Base-by-base conservation (phyloP, 2,888 invertebrate species). In the Athetis lepigone region DNA sequence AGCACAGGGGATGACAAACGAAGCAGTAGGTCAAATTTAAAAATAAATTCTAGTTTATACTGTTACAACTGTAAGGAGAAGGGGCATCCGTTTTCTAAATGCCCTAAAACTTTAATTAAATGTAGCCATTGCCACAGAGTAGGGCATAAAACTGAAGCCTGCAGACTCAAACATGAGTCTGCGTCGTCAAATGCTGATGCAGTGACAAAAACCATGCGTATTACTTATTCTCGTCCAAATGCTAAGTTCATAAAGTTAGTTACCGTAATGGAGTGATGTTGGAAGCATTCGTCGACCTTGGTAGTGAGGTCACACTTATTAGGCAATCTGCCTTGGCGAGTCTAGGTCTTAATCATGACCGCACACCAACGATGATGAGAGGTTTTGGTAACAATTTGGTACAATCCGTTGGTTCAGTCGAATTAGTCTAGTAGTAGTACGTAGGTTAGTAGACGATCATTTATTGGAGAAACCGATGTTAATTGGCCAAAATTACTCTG, bases 231-330 rank as follows among this genome's bases (percentile, higher is more conserved):
- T 3, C 1, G 0, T 8, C 18, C 19, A 19, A 40, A 7, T 40
- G 19, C 1, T 19, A 40, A 40, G 19, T 40, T 11, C 7, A 40
- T 40, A 11, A 40, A 40, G 19, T 2, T 4, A 2, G 37, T 55
- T 0, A 4, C 4, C 4, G n/a, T 55, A 47, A 61, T 36, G 61
- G 27, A 9, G 2, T 27, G 13, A 2, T 6, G 1, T 11, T 42
- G 25, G 23, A 54, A n/a, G 54, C 54, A 1, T 61, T 61, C 16
- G 18, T 61, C 21, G 60, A 61, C 7, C 16, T 61, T 40, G 60
- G 60, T 1, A 60, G 60, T 23, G 60, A 60, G 8, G 60, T 61
- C 9, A 40, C 61, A 0, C 49, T 54, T 18, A 42, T 61, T 4
- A 40, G 25, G 13, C 3, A 42, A 37, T 49, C 54, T 7, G 39